Evolutionary conservation across 2,113 vertebrate genomes (phyloP).

Genomic region (Myodes glareolus): DNA sequence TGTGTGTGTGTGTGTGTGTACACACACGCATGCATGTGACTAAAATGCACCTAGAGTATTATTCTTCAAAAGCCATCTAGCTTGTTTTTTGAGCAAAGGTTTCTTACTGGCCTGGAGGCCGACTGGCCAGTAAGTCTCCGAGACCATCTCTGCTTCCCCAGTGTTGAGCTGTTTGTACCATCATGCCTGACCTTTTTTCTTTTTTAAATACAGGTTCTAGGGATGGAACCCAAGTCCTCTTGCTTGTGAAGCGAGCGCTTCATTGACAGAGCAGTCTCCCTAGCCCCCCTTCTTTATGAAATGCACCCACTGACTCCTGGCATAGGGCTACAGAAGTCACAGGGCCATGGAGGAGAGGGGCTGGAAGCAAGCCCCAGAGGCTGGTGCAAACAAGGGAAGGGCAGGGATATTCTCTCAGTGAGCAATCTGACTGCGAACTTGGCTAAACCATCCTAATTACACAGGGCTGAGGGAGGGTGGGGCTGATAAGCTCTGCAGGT

Average conservation of each 20-base stretch:
- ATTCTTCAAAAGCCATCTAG: not conserved
- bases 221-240: too few relatives aligned
- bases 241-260: too few relatives aligned
- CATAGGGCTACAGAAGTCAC: not conserved
- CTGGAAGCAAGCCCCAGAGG: not conserved
- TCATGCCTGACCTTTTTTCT: too few relatives aligned
- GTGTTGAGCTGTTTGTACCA: too few relatives aligned
- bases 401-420: not conserved
- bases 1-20: not conserved
- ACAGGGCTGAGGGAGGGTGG: not conserved
- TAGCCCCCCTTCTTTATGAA: too few relatives aligned
- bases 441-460: not conserved
- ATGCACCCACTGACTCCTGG: not conserved
- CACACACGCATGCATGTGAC: not conserved
- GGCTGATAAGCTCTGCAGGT: not conserved
- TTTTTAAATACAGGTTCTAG: too few relatives aligned
- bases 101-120: too few relatives aligned
- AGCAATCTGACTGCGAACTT: not conserved
- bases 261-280: too few relatives aligned
- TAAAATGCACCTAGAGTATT: not conserved
- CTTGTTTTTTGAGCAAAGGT: too few relatives aligned
- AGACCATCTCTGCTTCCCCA: too few relatives aligned
- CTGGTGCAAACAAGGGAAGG: not conserved
- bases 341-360: not conserved
- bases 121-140: too few relatives aligned